These are phyloP conservation scores for Danio albolineatus DNA, from an alignment of 2,797 vertebrate species.

Conservation along the genomic window DNA sequence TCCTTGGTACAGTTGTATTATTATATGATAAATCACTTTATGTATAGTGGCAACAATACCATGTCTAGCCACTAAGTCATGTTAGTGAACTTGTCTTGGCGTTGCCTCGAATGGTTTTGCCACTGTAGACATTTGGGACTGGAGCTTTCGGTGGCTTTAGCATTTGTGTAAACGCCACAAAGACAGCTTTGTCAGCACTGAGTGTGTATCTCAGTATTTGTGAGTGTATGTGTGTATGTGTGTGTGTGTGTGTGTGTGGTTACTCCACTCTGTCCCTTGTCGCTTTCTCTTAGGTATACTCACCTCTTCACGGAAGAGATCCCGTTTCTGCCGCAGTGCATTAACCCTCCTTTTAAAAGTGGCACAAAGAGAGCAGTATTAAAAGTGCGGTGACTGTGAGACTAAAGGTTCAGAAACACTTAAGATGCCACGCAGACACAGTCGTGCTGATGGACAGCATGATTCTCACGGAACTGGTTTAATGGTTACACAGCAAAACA, in stretches of 20 bases:
- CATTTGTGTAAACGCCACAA: slow-evolving; percentile 72
- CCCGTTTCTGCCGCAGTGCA: slow-evolving; percentile 96
- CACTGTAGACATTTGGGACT: slow-evolving; percentile 49
- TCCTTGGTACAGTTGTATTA: too few species aligned
- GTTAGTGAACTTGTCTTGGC: slow-evolving; percentile 54
- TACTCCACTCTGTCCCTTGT: slow-evolving; percentile 71
- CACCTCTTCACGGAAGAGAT: slow-evolving; percentile 97
- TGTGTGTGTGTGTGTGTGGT: slow-evolving; percentile 73
- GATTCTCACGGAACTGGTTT: slow-evolving; percentile 51
- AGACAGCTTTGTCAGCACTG: slow-evolving; percentile 78
- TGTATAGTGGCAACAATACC: neutral
- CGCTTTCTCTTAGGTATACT: slow-evolving; percentile 90
- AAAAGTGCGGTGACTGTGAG: slow-evolving; percentile 72
- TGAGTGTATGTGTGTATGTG: slow-evolving; percentile 68
- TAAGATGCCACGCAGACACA: slow-evolving; percentile 51
- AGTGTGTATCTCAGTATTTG: slow-evolving; percentile 75
- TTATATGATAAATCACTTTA: too few species aligned
- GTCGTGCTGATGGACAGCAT: slow-evolving; percentile 19
- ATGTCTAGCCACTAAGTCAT: slow-evolving; percentile 45
- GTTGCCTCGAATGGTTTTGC: slow-evolving; percentile 48
- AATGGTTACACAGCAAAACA: slow-evolving; percentile 32
- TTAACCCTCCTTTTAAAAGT: slow-evolving; percentile 91
- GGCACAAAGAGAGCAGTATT: slow-evolving; percentile 88
- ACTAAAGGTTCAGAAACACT: slow-evolving; percentile 58
- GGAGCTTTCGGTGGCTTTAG: slow-evolving; percentile 54